A percentile compares a stretch with the other conserved stretches of the same genome.
Evolutionary conservation across 35 echinoderm and acorn worm genomes (phyloP).

Genomic region (Apostichopus japonicus): DNA sequence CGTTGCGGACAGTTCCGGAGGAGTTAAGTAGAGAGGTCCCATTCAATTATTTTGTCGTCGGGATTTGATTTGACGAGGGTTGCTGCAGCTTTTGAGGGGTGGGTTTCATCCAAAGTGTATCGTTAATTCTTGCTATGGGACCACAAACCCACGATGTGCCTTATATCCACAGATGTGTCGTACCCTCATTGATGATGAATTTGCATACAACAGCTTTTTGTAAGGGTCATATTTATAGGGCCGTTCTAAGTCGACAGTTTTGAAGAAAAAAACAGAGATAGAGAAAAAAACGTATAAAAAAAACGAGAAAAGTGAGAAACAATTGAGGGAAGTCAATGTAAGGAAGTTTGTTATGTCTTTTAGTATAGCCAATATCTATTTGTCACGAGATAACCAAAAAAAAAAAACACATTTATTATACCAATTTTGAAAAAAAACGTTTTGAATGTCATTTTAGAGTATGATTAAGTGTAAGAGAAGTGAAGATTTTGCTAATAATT

Average conservation of each 20-base stretch:
- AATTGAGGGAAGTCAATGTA: neutral
- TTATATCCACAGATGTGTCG: constrained; percentile 34
- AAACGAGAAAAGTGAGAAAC: neutral
- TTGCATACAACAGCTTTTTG: constrained; percentile 32
- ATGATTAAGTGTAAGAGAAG: neutral
- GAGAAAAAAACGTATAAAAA: neutral
- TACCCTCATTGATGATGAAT: constrained; percentile 28
- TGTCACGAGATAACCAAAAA: neutral
- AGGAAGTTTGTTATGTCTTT: neutral
- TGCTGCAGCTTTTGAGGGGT: neutral
- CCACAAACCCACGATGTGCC: constrained; percentile 50
- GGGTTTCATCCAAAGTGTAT: constrained; percentile 2
- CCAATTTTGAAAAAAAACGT: neutral
- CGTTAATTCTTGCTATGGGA: constrained; percentile 27
- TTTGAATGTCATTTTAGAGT: constrained; percentile 1
- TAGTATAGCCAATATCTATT: neutral
- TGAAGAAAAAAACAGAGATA: neutral
- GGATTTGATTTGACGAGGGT: neutral
- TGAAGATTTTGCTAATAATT: neutral
- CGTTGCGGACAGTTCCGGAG: neutral
- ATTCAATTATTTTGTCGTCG: neutral
- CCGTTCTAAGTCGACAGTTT: constrained; percentile 13
- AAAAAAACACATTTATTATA: neutral
- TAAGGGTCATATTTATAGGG: constrained; percentile 10
- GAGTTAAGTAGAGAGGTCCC: neutral